Conservation (phyloP, 2,888 invertebrate species). For the Cotesia congregata region DNA sequence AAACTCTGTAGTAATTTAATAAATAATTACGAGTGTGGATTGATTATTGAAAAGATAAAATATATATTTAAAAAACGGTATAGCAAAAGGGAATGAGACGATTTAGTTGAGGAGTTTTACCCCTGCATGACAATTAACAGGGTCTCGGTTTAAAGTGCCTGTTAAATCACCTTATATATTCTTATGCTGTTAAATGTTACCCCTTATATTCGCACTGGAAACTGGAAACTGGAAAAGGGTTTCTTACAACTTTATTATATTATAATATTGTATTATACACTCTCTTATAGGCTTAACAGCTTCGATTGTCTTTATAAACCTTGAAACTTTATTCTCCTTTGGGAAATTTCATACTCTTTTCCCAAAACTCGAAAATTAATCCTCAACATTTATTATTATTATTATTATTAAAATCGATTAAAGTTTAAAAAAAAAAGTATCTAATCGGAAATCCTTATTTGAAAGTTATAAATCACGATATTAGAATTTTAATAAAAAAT, state of each 20-base stretch:
- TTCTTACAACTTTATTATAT: not conserved
- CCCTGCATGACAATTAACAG: constrained; percentile 28
- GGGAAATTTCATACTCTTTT: constrained; percentile 5
- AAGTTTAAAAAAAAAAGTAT: not conserved
- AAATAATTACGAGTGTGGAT: no score
- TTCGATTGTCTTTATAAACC: constrained; percentile 25
- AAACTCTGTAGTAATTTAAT: no score
- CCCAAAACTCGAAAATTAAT: no score
- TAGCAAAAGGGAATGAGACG: not conserved
- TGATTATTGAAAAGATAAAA: not conserved
- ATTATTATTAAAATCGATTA: not conserved
- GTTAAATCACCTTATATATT: not conserved
- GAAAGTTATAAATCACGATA: not conserved
- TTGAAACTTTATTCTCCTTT: constrained; percentile 12
- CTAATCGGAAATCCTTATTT: not conserved
- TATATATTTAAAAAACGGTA: not conserved
- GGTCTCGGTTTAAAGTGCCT: not conserved
- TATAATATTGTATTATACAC: not conserved
- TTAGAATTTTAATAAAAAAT: not conserved
- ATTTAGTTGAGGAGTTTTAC: not conserved
- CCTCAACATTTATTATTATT: not conserved
- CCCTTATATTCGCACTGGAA: no score
- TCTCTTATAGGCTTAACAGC: constrained; percentile 22
- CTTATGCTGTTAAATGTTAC: no score
- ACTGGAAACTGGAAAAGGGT: constrained; percentile 9